phyloP scores from a whole-genome alignment of 2,113 vertebrate species.

The Cebus imitator region DNA sequence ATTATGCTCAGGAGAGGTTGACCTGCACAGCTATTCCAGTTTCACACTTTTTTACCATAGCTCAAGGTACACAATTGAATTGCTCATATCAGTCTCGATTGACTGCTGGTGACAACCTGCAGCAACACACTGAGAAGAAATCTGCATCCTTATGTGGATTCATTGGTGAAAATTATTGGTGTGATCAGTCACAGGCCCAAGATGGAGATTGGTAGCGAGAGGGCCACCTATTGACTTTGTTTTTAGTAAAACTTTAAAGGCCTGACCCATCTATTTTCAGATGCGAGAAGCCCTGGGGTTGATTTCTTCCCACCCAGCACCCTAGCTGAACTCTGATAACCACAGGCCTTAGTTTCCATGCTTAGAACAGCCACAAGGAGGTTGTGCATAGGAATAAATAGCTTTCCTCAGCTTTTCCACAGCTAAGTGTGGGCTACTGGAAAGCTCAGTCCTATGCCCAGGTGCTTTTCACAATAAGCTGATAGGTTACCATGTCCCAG shows the following conservation, averaged over 20 bases:
- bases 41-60: background rate
- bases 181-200: accelerated
- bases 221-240: background rate
- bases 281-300: background rate
- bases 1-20: background rate
- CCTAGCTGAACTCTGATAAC: background rate
- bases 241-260: background rate
- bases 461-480: background rate
- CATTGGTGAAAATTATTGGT: accelerated
- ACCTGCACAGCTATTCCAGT: background rate
- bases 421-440: background rate
- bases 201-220: accelerated
- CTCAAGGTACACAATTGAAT: background rate
- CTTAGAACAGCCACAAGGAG: background rate
- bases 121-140: background rate
- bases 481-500: too few relatives aligned
- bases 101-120: background rate
- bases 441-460: background rate
- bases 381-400: background rate
- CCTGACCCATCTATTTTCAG: too few relatives aligned
- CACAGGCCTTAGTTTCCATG: accelerated
- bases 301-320: background rate
- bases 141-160: background rate
- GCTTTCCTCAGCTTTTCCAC: background rate
- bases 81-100: background rate